These are phyloP conservation scores for Hiodon tergisus DNA, from an alignment of 2,113 vertebrate genomes.

Conservation along the genomic window DNA sequence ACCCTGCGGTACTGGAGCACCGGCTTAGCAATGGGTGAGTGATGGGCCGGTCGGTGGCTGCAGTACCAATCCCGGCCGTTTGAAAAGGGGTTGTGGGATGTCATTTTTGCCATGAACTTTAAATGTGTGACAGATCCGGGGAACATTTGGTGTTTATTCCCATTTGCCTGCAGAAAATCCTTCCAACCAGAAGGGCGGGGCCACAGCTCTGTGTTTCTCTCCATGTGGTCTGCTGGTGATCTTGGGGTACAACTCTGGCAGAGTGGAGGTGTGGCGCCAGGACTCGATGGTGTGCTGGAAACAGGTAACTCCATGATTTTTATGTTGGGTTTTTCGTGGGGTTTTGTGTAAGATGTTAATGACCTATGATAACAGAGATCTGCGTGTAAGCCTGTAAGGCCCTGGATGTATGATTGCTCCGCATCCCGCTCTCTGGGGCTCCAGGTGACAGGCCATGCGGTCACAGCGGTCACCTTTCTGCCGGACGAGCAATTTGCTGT, in stretches of 20 bases:
- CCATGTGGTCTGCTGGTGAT: slow-evolving; percentile 50
- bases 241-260: slow-evolving; percentile 61
- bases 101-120: not conserved
- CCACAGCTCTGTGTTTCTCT: slow-evolving; percentile 67
- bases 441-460: slow-evolving; percentile 38
- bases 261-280: slow-evolving; percentile 66
- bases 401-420: slow-evolving; percentile 9
- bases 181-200: slow-evolving; percentile 22
- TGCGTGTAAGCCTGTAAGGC: not conserved
- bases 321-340: not conserved
- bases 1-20: slow-evolving; percentile 54
- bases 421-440: not conserved
- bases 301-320: slow-evolving; percentile 46
- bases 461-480: slow-evolving; percentile 49
- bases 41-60: too few relatives aligned
- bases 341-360: not conserved
- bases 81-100: too few relatives aligned
- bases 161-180: slow-evolving; percentile 36
- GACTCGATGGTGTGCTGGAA: slow-evolving; percentile 37
- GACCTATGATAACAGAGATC: not conserved
- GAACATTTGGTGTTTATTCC: not conserved
- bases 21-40: slow-evolving; percentile 33
- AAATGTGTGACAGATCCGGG: not conserved
- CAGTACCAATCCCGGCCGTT: too few relatives aligned
- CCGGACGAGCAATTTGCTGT: slow-evolving; percentile 49